Percentiles rank a stretch among this genome's conserved stretches.
Conservation (phyloP, 2,113 vertebrate species). For the Casuarius casuarius region DNA sequence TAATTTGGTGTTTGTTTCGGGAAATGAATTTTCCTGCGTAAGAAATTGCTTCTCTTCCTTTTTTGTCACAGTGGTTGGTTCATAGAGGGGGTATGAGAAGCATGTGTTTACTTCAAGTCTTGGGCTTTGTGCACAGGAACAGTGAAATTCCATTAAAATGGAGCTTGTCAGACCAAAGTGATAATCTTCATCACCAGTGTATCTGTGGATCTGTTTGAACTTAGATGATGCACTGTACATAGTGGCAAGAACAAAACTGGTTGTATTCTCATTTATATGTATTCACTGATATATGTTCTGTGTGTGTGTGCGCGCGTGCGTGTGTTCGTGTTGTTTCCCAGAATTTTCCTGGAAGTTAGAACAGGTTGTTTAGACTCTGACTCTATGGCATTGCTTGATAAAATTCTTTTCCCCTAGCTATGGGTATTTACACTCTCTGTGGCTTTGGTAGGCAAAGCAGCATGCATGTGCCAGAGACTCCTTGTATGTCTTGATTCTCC, state of each 20-base stretch:
- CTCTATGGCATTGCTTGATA: background rate
- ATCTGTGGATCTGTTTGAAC: background rate
- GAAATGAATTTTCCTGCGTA: background rate
- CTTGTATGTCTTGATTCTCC: background rate
- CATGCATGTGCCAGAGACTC: accelerated
- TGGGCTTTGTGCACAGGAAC: background rate
- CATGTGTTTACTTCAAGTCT: background rate
- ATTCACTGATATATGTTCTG: accelerated
- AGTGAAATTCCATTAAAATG: background rate
- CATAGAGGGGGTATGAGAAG: background rate
- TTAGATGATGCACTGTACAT: background rate
- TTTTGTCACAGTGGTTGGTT: background rate
- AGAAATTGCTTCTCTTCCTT: background rate
- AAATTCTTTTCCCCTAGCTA: background rate
- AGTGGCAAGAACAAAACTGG: background rate
- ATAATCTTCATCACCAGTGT: background rate
- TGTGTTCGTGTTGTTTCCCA: background rate
- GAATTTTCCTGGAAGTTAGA: background rate
- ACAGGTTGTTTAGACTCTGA: background rate
- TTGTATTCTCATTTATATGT: background rate
- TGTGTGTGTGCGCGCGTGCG: background rate
- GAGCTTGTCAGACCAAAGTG: background rate
- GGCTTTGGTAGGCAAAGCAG: background rate
- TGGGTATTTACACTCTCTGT: background rate
- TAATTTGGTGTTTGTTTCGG: background rate